Evolutionary conservation across 1,140 invertebrate species (phyloP).

Genomic region (Phocides pigmalion): DNA sequence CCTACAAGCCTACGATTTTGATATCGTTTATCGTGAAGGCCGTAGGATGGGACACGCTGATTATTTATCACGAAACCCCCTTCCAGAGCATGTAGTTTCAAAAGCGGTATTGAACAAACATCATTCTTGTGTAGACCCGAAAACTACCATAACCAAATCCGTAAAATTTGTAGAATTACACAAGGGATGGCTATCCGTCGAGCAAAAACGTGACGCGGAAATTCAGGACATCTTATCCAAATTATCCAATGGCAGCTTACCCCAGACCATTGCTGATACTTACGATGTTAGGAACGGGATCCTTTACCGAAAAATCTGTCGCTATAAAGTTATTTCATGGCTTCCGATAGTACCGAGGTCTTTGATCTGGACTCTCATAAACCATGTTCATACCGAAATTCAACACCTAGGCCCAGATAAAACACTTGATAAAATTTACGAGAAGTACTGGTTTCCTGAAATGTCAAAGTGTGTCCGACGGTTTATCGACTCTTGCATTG

Average conservation of each 20-base stretch:
- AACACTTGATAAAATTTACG: constrained; percentile 43
- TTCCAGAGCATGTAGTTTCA: too few relatives aligned
- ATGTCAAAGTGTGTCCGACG: constrained; percentile 42
- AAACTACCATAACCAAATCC: background rate
- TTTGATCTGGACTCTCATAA: constrained; percentile 30
- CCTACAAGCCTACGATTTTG: background rate
- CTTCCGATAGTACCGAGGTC: constrained; percentile 34
- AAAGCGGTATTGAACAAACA: too few relatives aligned
- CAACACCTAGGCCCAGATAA: constrained; percentile 37
- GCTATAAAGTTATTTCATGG: constrained; percentile 31
- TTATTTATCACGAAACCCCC: constrained; percentile 5
- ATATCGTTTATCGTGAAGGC: constrained; percentile 38
- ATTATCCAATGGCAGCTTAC: constrained; percentile 14
- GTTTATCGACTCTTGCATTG: constrained; percentile 45
- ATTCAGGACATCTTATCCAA: constrained; percentile 32
- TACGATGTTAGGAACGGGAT: constrained; percentile 35
- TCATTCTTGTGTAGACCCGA: too few relatives aligned
- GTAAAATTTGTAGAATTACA: constrained; percentile 37
- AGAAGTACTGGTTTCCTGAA: constrained; percentile 44
- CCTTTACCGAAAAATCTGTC: constrained; percentile 22
- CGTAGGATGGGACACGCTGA: constrained; percentile 26
- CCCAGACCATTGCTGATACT: constrained; percentile 23
- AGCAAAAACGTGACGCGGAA: constrained; percentile 36
- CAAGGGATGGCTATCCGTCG: constrained; percentile 32
- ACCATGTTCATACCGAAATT: constrained; percentile 31